Percentiles rank a stretch among this genome's conserved stretches.
These are phyloP conservation scores for Pseudococcus longispinus DNA, from an alignment of 2,888 invertebrate species.

Conservation along the genomic window DNA sequence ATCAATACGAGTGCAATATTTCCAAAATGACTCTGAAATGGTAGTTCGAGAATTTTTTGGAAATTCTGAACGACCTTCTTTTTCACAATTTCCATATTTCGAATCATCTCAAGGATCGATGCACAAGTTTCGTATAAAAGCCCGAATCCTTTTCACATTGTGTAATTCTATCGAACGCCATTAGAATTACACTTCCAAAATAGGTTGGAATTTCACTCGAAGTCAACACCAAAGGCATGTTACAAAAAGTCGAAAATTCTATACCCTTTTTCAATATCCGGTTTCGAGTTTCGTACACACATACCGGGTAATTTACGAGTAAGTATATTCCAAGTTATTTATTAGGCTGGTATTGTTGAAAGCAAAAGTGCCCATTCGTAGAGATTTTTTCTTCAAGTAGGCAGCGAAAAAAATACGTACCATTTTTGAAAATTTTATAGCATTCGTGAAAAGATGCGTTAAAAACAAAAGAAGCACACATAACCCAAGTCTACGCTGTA, in stretches of 20 bases:
- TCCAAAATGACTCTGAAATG: too few species aligned
- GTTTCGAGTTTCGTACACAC: background rate
- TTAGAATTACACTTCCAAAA: too few species aligned
- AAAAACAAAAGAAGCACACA: background rate
- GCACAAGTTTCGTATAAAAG: too few species aligned
- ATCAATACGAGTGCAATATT: too few species aligned
- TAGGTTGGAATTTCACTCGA: background rate
- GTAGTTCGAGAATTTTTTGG: too few species aligned
- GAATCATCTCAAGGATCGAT: too few species aligned
- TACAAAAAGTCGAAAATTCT: background rate
- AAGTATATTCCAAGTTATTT: background rate
- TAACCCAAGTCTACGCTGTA: background rate
- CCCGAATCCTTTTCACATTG: background rate
- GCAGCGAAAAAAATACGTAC: background rate
- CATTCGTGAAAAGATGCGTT: background rate
- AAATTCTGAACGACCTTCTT: too few species aligned
- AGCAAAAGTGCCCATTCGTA: background rate
- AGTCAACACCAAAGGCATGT: background rate
- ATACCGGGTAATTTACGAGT: background rate
- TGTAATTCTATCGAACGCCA: too few species aligned
- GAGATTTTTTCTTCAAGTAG: background rate
- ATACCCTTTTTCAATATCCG: background rate
- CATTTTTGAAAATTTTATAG: background rate
- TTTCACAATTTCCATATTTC: too few species aligned
- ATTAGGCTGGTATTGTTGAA: background rate